Base-by-base conservation (phyloP, 2,113 vertebrate genomes). In the Aphyosemion australe region DNA sequence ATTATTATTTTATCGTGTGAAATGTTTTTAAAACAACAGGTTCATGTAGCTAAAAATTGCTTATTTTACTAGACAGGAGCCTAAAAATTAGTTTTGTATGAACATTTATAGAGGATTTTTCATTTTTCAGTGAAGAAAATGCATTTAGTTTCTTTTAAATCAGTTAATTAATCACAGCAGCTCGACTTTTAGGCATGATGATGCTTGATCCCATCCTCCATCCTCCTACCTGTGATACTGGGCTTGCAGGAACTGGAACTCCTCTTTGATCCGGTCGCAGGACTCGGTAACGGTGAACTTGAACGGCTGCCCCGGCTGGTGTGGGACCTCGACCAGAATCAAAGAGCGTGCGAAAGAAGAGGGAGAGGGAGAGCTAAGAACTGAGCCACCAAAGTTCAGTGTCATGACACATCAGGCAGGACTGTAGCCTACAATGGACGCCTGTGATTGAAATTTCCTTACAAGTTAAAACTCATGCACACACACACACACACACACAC, bases 251-350 rank as follows among this genome's bases (percentile, higher is more conserved):
- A 98, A 97, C 93, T 97, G 95, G 88, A 97, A 97, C 88, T 97
- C 96, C 87, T 98, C 96, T 72, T 98, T 97, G 88, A 98, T 98
- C 72, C 96, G 93, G 77, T 98, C 96, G 87, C 96, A 91, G 48
- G 96, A 96, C 84, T 98, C 96, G 49, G 94, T 94, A 82, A 97
- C 95, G 18, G 96, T 97, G 87, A 98, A 97, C 89, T 98, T 98
- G 91, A 97, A 95, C 66, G 94, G 94, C 91, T 97, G 96, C 52
- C 95, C 95, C 80, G 95, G 95, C 93, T 97, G 96, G 78, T 95
- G 96, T 59, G 94, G 94, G 55, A 94, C 93, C 95, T 96, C 89
- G 20, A 80, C 39, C 58, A 72, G 21, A 84, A 74, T 68, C 80
- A 75, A 66, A 65, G 20, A 62, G 51, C 71, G 55, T 75, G 75